Percentiles rank a stretch among this genome's conserved stretches.
Evolutionary conservation across 2,888 invertebrate species (phyloP).

Genomic region (Dynastes hyllus): DNA sequence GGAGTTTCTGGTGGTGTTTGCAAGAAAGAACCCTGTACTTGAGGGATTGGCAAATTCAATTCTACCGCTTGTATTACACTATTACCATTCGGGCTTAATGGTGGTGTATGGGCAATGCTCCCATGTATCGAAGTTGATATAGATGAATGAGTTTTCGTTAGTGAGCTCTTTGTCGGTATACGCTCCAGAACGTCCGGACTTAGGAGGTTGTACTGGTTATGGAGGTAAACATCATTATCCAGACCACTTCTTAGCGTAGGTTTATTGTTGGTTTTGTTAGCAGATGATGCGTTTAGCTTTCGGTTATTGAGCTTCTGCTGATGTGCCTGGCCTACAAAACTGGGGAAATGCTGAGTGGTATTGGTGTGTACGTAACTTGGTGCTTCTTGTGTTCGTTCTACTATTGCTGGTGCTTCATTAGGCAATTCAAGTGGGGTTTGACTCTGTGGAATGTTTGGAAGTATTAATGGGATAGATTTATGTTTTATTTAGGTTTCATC

Average conservation of each 20-base stretch:
- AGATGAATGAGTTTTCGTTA: slow-evolving; percentile 24
- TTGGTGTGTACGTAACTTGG: slow-evolving; percentile 28
- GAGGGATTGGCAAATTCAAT: slow-evolving; percentile 32
- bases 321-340: slow-evolving; percentile 36
- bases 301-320: slow-evolving; percentile 25
- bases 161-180: slow-evolving; percentile 18
- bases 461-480: slow-evolving; percentile 40
- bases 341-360: slow-evolving; percentile 43
- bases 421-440: slow-evolving; percentile 43
- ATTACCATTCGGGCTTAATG: slow-evolving; percentile 35
- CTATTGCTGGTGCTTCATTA: slow-evolving; percentile 43
- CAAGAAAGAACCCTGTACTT: slow-evolving; percentile 40
- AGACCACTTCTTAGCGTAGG: neutral
- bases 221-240: slow-evolving; percentile 18
- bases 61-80: slow-evolving; percentile 4
- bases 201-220: slow-evolving; percentile 32
- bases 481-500: slow-evolving; percentile 18
- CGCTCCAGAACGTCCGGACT: slow-evolving; percentile 25
- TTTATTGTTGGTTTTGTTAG: neutral
- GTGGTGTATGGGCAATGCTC: slow-evolving; percentile 44
- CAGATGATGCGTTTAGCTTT: too few species aligned
- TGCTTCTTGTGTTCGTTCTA: slow-evolving; percentile 37
- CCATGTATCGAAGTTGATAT: slow-evolving; percentile 39
- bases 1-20: slow-evolving; percentile 48
- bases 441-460: slow-evolving; percentile 45